Evolutionary conservation across 2,797 vertebrate species (phyloP).

Genomic region (Myoxocephalus aenaeus): DNA sequence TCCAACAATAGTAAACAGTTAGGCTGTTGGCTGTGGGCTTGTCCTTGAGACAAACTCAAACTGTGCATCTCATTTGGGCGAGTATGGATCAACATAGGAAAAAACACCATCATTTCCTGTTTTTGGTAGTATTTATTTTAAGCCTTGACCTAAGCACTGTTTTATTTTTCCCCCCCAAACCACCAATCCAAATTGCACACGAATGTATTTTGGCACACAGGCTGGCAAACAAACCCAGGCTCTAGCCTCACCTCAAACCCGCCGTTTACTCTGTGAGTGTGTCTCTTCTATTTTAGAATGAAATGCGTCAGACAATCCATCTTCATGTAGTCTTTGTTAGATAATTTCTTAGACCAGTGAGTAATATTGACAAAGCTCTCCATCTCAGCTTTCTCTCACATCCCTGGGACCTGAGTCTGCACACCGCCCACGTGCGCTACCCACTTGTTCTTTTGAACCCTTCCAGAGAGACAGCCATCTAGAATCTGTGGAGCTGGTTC

Average conservation of each 20-base stretch:
- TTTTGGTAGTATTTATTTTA: constrained; percentile 1
- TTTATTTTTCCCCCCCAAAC: constrained; percentile 11
- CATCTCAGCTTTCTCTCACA: constrained; percentile 29
- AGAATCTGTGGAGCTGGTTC: constrained; percentile 34
- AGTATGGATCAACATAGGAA: not conserved
- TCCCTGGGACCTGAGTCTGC: constrained; percentile 47
- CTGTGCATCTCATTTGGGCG: not conserved
- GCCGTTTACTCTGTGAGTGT: not conserved
- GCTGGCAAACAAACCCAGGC: not conserved
- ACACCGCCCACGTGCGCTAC: constrained; percentile 29
- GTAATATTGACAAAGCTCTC: constrained; percentile 37
- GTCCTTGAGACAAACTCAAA: constrained; percentile 17
- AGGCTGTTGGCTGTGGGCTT: not conserved
- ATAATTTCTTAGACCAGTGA: constrained; percentile 18
- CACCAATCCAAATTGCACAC: not conserved
- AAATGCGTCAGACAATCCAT: constrained; percentile 13
- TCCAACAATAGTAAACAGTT: constrained; percentile 6
- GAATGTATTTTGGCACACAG: constrained; percentile 5
- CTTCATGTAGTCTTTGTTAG: not conserved
- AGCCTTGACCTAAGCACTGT: not conserved
- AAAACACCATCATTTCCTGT: not conserved
- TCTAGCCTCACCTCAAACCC: constrained; percentile 19
- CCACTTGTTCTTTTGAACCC: constrained; percentile 23
- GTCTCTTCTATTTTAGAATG: constrained; percentile 18
- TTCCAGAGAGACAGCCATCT: constrained; percentile 15